Evolutionary conservation across 1,140 invertebrate species (phyloP), one percentile per base, ranked within the genome.

Genomic region (Hypothenemus hampei): DNA sequence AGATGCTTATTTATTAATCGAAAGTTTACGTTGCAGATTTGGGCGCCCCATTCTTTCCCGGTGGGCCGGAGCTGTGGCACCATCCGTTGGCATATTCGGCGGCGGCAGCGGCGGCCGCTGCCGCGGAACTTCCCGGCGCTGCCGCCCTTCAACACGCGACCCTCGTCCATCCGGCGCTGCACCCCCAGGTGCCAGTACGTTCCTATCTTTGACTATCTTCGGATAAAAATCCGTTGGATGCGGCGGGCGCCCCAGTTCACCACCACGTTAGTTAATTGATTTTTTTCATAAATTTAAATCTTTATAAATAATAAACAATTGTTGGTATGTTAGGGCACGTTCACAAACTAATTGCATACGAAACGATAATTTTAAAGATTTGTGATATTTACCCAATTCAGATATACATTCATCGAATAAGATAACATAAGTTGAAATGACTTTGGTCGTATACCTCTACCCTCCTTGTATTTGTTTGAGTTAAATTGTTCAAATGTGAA

Each of bases 161-260:
- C 47, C 81, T 94, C 64, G 89, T 96, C 64, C 93, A 96, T 77
- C 93, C 92, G 70, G 92, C 92, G 73, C 86, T 95, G 74, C 91
- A 96, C 79, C 91, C 92, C 74, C 93, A 97, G 84, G 89, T 95
- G 78, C 91, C 91, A 72, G 89, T 92, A 79, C 87, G 89, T 81
- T 91, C 88, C 78, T 93, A 91, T 84, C 89, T 92, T 85, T 92
- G 88, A 92, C 88, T 91, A 91, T 87, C 88, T 87, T 85, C 86
- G 81, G 87, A 89, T 80, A 89, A 86, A 85, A 76, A 74, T 69
- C 75, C 76, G 71, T 57, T 68, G 58, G 67, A 70, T 60, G 66
- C 67, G 61, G 75, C 72, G 69, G 74, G 73, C 69, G 75, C 76
- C 70, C 77, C 68, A 61, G 69, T 68, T 63, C 69, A 72, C 58